phyloP scores from a whole-genome alignment of 2,888 invertebrate species.

The Schrankia costaestrigalis region DNA sequence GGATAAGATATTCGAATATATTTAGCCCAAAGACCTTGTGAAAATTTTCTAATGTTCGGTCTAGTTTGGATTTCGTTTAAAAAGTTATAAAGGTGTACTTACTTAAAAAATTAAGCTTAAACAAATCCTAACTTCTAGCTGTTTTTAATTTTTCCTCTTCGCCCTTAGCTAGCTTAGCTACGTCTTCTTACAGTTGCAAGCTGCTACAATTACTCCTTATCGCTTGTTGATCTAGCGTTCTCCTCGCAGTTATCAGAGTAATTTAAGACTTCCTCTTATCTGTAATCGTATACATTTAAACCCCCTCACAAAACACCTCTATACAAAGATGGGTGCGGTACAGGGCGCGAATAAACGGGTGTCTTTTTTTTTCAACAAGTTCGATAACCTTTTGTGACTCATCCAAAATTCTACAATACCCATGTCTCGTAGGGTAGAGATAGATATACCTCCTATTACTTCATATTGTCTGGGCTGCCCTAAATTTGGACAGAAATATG shows the following conservation, averaged over 20 bases:
- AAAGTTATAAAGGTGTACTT: background rate
- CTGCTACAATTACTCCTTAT: constrained; percentile 6
- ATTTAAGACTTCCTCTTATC: constrained; percentile 29
- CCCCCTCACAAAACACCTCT: constrained; percentile 13
- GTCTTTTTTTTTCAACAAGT: constrained; percentile 32
- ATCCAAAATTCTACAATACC: constrained; percentile 40
- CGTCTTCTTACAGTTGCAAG: too few relatives aligned
- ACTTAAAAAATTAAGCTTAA: too few relatives aligned
- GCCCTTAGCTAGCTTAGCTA: too few relatives aligned
- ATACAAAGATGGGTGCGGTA: constrained; percentile 23
- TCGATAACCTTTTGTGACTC: constrained; percentile 44
- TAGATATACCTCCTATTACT: constrained; percentile 30
- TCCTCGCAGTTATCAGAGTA: constrained; percentile 12
- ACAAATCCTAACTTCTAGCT: too few relatives aligned
- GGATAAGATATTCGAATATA: too few relatives aligned
- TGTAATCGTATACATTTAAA: constrained; percentile 22
- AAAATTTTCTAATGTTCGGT: too few relatives aligned
- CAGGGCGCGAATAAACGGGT: constrained; percentile 27
- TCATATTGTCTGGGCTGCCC: constrained; percentile 10
- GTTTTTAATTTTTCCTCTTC: too few relatives aligned
- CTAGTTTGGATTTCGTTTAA: too few relatives aligned
- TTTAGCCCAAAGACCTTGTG: too few relatives aligned
- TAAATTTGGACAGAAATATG: constrained; percentile 5
- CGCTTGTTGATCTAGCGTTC: constrained; percentile 9
- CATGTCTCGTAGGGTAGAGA: constrained; percentile 14